phyloP scores from a whole-genome alignment of 2,113 vertebrate species.

The Pagrus major region DNA sequence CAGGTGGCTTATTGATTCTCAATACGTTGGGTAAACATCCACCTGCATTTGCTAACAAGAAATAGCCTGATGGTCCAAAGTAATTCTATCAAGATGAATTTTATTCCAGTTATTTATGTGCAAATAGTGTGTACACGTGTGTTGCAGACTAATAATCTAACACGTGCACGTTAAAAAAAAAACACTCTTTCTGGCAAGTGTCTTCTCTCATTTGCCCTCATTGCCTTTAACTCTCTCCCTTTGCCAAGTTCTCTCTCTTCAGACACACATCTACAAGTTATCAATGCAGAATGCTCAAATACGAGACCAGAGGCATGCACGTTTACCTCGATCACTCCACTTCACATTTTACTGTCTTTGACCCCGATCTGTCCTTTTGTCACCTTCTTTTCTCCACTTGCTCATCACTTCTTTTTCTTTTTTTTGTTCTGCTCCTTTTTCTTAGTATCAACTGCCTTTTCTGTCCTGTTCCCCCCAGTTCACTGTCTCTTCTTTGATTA shows the following conservation, averaged over 20 bases:
- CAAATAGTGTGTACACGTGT: conserved; percentile 48
- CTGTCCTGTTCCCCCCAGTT: neutral
- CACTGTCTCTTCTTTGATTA: conserved; percentile 21
- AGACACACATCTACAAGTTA: conserved; percentile 18
- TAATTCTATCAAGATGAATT: conserved; percentile 18
- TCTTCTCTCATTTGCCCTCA: conserved; percentile 52
- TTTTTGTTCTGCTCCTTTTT: conserved; percentile 19
- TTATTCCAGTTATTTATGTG: conserved; percentile 66
- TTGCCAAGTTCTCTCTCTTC: conserved; percentile 37
- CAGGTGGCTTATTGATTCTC: conserved; percentile 22
- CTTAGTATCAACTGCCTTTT: conserved; percentile 7
- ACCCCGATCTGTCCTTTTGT: conserved; percentile 72
- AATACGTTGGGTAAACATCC: conserved; percentile 19
- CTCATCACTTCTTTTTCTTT: conserved; percentile 37
- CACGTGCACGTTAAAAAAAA: too few relatives aligned
- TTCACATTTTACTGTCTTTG: conserved; percentile 53
- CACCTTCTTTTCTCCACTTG: conserved; percentile 37
- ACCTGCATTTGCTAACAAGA: conserved; percentile 1
- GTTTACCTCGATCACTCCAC: conserved; percentile 29
- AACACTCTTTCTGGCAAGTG: conserved; percentile 43
- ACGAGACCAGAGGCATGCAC: conserved; percentile 12
- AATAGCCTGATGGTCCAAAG: conserved; percentile 28
- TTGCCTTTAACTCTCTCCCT: conserved; percentile 27
- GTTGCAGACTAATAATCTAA: conserved; percentile 51
- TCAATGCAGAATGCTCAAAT: conserved; percentile 45